These are phyloP conservation scores for Osmerus mordax DNA, from an alignment of 2,113 vertebrate species.

Conservation along the genomic window DNA sequence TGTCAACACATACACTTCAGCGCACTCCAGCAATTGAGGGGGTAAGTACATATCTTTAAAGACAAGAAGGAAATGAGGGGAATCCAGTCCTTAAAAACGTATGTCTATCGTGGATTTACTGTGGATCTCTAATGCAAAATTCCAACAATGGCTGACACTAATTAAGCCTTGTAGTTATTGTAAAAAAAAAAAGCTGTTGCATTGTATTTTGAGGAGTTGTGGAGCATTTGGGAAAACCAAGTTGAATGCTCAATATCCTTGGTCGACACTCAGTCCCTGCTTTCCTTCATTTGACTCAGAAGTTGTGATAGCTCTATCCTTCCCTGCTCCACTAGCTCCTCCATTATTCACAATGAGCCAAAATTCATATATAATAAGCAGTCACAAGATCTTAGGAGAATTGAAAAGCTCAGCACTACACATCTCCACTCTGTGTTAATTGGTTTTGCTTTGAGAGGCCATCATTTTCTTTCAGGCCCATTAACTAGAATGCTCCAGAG, in stretches of 20 bases:
- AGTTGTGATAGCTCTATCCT: constrained; percentile 57
- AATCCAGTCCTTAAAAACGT: too few relatives aligned
- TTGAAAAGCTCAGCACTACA: constrained; percentile 68
- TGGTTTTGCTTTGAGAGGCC: constrained; percentile 75
- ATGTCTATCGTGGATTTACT: too few relatives aligned
- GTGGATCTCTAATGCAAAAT: too few relatives aligned
- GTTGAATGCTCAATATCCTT: constrained; percentile 4
- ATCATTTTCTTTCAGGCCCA: constrained; percentile 76
- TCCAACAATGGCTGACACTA: too few relatives aligned
- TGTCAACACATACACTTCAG: background rate
- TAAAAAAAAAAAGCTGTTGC: too few relatives aligned
- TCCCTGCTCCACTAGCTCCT: constrained; percentile 54
- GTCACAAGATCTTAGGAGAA: constrained; percentile 65
- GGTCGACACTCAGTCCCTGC: constrained; percentile 48
- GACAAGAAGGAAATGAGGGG: too few relatives aligned
- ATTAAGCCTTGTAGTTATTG: too few relatives aligned
- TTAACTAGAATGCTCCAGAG: constrained; percentile 71
- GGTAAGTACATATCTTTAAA: too few relatives aligned
- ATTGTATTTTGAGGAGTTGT: too few relatives aligned
- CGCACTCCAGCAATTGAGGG: too few relatives aligned
- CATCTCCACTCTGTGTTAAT: constrained; percentile 69
- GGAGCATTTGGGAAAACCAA: too few relatives aligned
- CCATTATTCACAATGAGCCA: constrained; percentile 66
- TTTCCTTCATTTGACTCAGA: constrained; percentile 46
- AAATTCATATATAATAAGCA: constrained; percentile 64